phyloP scores from a whole-genome alignment of 2,113 vertebrate genomes.

The Psilopogon haemacephalus region DNA sequence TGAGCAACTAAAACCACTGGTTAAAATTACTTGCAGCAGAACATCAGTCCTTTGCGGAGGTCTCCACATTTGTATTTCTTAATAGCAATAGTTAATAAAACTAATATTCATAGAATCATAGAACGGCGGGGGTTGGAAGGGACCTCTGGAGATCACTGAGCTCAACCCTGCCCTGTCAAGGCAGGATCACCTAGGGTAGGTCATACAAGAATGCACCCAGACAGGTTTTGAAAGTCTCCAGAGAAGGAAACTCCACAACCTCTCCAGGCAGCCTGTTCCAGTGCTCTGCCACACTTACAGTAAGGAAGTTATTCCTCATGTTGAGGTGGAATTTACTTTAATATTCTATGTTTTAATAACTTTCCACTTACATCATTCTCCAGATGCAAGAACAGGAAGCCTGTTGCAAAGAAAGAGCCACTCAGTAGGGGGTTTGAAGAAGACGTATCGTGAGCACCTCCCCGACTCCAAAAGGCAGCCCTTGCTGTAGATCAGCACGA shows the following conservation, averaged over 20 bases:
- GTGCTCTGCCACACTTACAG: no score
- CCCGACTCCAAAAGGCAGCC: not conserved
- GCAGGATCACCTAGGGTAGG: no score
- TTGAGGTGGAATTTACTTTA: no score
- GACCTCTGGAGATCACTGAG: no score
- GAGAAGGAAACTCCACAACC: no score
- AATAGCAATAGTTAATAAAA: not conserved
- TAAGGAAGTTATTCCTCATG: no score
- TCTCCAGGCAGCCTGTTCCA: no score
- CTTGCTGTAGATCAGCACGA: not conserved
- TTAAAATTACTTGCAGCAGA: not conserved
- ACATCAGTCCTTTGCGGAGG: not conserved
- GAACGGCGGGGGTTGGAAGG: no score
- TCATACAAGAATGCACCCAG: no score
- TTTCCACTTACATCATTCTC: not conserved
- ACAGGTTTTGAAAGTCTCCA: no score
- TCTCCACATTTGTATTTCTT: not conserved
- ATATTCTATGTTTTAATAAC: not conserved
- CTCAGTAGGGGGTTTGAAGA: not conserved
- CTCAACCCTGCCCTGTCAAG: no score
- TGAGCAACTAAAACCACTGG: not conserved
- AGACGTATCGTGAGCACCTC: not conserved
- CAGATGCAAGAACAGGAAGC: not conserved
- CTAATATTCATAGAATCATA: no score
- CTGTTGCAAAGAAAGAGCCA: not conserved